Evolutionary conservation across 2,888 invertebrate genomes (phyloP).

Genomic region (Sinopyrophorus schimmeli): DNA sequence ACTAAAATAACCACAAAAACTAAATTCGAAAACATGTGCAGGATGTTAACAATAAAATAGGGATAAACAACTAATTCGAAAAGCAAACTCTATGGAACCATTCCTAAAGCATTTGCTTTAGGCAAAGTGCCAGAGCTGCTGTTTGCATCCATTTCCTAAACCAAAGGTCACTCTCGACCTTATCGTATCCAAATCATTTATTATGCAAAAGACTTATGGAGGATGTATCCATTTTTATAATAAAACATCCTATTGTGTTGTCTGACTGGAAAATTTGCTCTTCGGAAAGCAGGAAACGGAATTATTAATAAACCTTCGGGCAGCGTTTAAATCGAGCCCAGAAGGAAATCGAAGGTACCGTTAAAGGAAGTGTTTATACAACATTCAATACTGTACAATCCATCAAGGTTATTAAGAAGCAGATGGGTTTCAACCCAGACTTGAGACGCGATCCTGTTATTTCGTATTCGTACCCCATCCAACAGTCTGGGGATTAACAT

Average conservation of each 20-base stretch:
- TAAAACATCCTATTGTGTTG: neutral
- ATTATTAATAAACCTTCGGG: neutral
- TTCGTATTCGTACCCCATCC: no score
- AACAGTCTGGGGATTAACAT: no score
- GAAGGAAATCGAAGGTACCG: neutral
- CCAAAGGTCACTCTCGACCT: conserved; percentile 18
- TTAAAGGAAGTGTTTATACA: neutral
- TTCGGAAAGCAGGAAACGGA: neutral
- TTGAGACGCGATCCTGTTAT: no score
- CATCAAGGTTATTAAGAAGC: conserved; percentile 10
- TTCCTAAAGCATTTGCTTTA: conserved; percentile 9
- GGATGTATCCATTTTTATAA: conserved; percentile 13
- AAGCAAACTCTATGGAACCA: conserved; percentile 2
- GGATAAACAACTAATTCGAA: neutral
- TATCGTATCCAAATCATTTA: conserved; percentile 8
- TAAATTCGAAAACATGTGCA: neutral
- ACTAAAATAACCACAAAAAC: no score
- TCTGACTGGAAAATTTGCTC: neutral
- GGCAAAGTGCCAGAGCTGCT: conserved; percentile 12
- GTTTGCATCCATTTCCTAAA: conserved; percentile 15
- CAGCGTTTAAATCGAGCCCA: neutral
- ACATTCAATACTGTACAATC: conserved; percentile 10
- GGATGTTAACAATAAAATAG: conserved; percentile 2
- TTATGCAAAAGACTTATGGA: conserved; percentile 9
- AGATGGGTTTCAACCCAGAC: conserved; percentile 2